A percentile compares a stretch with the other conserved stretches of the same genome.
These are phyloP conservation scores for Oikopleura vanhoeffeni DNA, from an alignment of 23 tunicate species.

Conservation along the genomic window DNA sequence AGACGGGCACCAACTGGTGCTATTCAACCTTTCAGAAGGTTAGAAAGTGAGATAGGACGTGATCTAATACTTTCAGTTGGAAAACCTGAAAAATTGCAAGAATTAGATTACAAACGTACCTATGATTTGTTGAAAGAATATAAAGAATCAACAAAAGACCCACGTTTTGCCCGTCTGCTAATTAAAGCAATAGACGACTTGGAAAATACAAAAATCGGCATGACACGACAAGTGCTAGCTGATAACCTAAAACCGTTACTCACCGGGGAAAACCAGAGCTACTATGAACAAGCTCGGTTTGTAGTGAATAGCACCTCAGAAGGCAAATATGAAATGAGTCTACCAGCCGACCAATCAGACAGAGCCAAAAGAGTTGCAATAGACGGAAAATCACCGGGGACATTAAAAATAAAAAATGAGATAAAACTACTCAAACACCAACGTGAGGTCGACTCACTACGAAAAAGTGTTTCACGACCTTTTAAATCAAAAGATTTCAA, in stretches of 20 bases:
- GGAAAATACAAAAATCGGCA: neutral
- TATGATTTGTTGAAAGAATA: neutral
- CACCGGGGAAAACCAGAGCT: neutral
- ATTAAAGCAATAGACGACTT: neutral
- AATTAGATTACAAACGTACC: neutral
- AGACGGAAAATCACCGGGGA: neutral
- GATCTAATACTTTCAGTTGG: neutral
- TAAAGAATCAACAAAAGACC: neutral
- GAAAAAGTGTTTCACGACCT: too few relatives aligned
- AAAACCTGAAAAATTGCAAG: neutral
- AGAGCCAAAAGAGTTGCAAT: neutral
- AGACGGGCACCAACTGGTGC: neutral
- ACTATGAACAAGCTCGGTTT: neutral
- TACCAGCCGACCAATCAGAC: neutral
- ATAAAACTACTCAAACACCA: neutral
- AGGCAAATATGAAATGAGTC: neutral
- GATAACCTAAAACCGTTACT: neutral
- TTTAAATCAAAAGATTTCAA: too few relatives aligned
- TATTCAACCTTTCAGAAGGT: neutral
- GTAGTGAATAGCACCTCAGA: neutral
- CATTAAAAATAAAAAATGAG: neutral
- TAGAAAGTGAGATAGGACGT: neutral
- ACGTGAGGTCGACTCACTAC: too few relatives aligned
- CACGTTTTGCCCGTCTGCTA: neutral
- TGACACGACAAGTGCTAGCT: neutral